Evolutionary conservation across 35 echinoderm and acorn worm species (phyloP), one percentile per base, ranked within the genome.

Genomic region (Hemicentrotus pulcherrimus): DNA sequence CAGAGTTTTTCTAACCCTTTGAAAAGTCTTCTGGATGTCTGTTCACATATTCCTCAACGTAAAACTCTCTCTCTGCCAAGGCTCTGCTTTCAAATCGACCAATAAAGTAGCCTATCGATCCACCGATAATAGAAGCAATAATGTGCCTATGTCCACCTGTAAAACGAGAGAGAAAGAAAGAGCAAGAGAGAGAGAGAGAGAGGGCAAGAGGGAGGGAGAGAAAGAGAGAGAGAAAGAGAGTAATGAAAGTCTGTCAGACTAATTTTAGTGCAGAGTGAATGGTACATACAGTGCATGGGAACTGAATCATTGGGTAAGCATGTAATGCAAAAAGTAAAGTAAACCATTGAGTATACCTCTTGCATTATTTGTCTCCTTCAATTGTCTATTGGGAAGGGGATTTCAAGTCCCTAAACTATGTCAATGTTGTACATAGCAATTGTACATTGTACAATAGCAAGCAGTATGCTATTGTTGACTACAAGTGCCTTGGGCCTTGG

Each of bases 71-170:
- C 48, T 93, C 91, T 93, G 46, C 91, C 19, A 93, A 14, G 32
- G n/a, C 46, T 11, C 91, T 93, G 46, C 48, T 47, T 47, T 93
- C 91, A 11, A 24, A 93, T 31, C 48, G 32, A 46, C 46, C 91
- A 93, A 93, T 93, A n/a, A 48, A 93, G 91, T 93, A 93, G n/a
- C 91, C 91, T 18, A 93, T 47, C 12, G 48, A 46, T 93, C 91
- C 91, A 46, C 91, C 91, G n/a, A 93, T 47, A 24, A 93, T 6
- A 16, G 91, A n/a, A 48, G 91, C 91, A 47, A 28, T 28, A 16
- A 93, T 93, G 91, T 93, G 91, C 30, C 91, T 47, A 93, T 93
- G 91, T 58, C 91, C 91, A 93, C 91, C 91, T 93, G 91, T 6
- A 93, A 6, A 24, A 41, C 2, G 46, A 90, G 65, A 28, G 28